Evolutionary conservation across 2,888 invertebrate species (phyloP), one percentile per base, ranked within the genome.

Genomic region (Volucella zonaria): DNA sequence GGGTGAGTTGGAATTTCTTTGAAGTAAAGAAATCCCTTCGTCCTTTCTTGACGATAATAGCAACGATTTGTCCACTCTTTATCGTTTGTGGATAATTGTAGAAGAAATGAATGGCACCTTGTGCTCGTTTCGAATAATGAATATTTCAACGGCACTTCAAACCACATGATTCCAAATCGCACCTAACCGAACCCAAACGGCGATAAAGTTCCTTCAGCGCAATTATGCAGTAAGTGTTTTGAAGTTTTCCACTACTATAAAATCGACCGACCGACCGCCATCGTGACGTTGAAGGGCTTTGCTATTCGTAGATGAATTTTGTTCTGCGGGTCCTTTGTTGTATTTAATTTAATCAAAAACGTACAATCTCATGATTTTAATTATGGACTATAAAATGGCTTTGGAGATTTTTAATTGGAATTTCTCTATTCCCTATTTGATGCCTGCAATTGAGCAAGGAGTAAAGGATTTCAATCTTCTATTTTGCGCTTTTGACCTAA

Each of bases 71-170:
- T 68, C 74, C 78, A 74, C 78, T 62, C 76, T 54, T 62, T 68
- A 73, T 56, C 51, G 58, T 52, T 74, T 78, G 47, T 82, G 68
- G 56, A 82, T 82, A 82, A 82, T 82, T 82, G 74, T 78, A 73
- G 67, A 54, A 56, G 47, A 73, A 82, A 71, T 67, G 66, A 82
- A 61, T 68, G 56, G 73, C 78, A 82, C 78, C 78, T 73, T 54
- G 45, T 56, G 54, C 78, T 82, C 82, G 56, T 73, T 82, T 62
- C 54, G 49, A 76, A 82, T 78, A 78, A 82, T 82, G 82, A 77
- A 82, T 74, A 82, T 78, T 82, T 64, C 62, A 82, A 77, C 61
- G 51, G 49, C 58, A 64, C 74, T 43, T 14, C 43, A 31, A 10
- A 10, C 23, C 58, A 40, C 18, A n/a, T 40, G n/a, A 15, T 10